Percentiles rank a stretch among this genome's conserved stretches.
These are phyloP conservation scores for Sapajus apella DNA, from an alignment of 2,113 vertebrate genomes.

Conservation along the genomic window DNA sequence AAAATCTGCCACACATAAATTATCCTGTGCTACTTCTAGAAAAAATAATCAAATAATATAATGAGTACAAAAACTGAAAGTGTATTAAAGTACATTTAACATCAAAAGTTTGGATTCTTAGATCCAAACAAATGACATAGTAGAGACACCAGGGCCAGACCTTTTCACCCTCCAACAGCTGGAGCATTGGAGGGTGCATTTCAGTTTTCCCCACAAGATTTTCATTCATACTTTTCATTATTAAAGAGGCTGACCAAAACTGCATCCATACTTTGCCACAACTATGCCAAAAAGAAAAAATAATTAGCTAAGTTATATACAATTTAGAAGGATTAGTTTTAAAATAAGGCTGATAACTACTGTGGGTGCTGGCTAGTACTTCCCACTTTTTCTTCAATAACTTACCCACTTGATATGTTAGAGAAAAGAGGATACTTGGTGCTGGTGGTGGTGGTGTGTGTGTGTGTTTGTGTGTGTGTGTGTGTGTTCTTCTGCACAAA, in stretches of 20 bases:
- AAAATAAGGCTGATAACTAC: background rate
- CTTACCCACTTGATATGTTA: background rate
- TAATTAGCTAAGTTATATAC: conserved; percentile 16
- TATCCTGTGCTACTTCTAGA: background rate
- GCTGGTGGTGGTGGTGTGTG: too few species aligned
- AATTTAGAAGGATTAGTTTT: background rate
- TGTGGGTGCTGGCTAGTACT: background rate
- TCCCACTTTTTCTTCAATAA: background rate
- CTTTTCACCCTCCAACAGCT: conserved; percentile 10
- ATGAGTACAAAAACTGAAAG: background rate
- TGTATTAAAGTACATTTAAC: background rate
- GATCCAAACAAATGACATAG: background rate
- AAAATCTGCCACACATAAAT: background rate
- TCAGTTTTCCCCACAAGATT: conserved; percentile 21
- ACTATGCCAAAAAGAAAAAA: background rate
- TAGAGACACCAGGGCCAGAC: background rate
- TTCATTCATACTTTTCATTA: background rate
- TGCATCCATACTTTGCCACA: background rate
- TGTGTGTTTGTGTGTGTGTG: background rate
- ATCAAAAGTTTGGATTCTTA: background rate
- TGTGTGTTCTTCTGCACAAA: background rate
- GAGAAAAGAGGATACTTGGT: background rate
- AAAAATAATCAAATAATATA: conserved; percentile 39
- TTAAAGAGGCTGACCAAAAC: background rate
- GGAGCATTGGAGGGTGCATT: conserved; percentile 15